Evolutionary conservation across 2,888 invertebrate species (phyloP).

Genomic region (Pseudanteris insignis): DNA sequence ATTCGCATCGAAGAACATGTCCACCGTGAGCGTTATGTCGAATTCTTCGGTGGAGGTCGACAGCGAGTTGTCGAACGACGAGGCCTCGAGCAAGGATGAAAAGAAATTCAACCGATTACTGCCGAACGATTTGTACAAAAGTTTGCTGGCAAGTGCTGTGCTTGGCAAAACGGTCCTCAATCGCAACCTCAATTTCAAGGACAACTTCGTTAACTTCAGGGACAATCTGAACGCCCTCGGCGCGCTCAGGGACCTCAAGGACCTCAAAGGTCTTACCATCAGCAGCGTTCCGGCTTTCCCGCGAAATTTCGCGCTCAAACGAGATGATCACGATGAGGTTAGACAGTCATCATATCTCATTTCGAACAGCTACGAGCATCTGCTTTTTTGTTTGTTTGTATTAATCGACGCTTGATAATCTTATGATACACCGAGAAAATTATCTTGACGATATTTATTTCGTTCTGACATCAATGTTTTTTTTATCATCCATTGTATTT

Average conservation of each 20-base stretch:
- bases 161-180: slow-evolving; percentile 68
- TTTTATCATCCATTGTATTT: too few relatives aligned
- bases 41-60: slow-evolving; percentile 65
- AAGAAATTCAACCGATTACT: slow-evolving; percentile 69
- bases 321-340: slow-evolving; percentile 64
- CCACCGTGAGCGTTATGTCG: slow-evolving; percentile 63
- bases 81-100: slow-evolving; percentile 57
- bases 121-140: slow-evolving; percentile 83
- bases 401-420: too few relatives aligned
- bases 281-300: slow-evolving; percentile 66
- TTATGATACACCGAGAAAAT: too few relatives aligned
- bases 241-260: slow-evolving; percentile 63
- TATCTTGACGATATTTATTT: too few relatives aligned
- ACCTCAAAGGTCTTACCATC: slow-evolving; percentile 62
- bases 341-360: too few relatives aligned
- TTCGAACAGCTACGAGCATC: too few relatives aligned
- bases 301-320: slow-evolving; percentile 62
- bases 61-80: slow-evolving; percentile 63
- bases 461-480: too few relatives aligned
- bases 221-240: slow-evolving; percentile 62
- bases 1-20: slow-evolving; percentile 55
- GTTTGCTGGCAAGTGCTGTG: slow-evolving; percentile 78
- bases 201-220: too few relatives aligned
- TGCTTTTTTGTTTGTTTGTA: too few relatives aligned
- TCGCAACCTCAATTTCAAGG: slow-evolving; percentile 61